A percentile compares a stretch with the other conserved stretches of the same genome.
These are phyloP conservation scores for Rhinolophus sinicus DNA, from an alignment of 2,113 vertebrate species.

Conservation along the genomic window DNA sequence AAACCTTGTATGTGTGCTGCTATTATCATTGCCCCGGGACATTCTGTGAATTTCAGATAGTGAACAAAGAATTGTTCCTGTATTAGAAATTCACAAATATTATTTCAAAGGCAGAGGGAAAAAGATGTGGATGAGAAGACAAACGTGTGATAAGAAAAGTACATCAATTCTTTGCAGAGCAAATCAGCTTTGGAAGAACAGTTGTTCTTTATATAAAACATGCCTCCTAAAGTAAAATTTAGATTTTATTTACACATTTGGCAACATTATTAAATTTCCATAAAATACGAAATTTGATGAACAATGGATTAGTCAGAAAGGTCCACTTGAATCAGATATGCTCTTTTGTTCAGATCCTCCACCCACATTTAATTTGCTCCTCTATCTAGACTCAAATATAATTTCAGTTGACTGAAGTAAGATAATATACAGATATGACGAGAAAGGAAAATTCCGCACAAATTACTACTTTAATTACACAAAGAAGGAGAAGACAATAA, in stretches of 20 bases:
- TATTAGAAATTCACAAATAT: background rate
- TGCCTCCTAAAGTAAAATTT: background rate
- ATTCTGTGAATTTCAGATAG: background rate
- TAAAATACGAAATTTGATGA: constrained; percentile 17
- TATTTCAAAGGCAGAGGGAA: background rate
- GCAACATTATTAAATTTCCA: constrained; percentile 37
- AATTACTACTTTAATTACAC: constrained; percentile 27
- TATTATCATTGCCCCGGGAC: background rate
- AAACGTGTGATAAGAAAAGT: background rate
- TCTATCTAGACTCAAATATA: background rate
- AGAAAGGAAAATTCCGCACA: background rate
- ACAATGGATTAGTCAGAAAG: background rate
- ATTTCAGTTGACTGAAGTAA: background rate
- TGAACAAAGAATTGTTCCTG: background rate
- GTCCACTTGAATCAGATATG: background rate
- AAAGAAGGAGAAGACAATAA: background rate
- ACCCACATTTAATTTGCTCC: background rate
- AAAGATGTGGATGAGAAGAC: background rate
- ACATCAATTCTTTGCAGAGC: background rate
- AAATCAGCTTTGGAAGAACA: constrained; percentile 5
- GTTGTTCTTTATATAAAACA: constrained; percentile 6
- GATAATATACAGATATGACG: background rate
- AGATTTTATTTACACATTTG: background rate
- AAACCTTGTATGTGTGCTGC: background rate
- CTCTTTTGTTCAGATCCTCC: background rate